Percentiles rank a stretch among this genome's conserved stretches.
These are phyloP conservation scores for Pavo muticus DNA, from an alignment of 2,113 vertebrate species.

Conservation along the genomic window DNA sequence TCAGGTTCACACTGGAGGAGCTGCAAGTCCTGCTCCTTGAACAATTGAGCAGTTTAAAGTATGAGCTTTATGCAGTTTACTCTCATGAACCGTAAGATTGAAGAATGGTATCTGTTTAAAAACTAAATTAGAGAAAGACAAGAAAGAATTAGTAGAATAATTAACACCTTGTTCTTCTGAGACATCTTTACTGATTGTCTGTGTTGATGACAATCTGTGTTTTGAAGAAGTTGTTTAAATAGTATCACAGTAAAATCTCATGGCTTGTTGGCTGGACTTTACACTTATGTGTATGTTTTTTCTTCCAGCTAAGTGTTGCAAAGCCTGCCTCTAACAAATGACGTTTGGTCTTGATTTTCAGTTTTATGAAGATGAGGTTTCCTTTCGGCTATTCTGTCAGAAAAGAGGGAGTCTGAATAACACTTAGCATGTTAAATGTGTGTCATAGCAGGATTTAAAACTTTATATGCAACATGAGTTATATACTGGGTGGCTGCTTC, in stretches of 20 bases:
- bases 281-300: neutral
- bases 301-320: neutral
- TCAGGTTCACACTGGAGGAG: neutral
- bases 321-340: neutral
- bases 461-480: neutral
- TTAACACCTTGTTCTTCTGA: neutral
- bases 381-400: neutral
- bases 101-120: neutral
- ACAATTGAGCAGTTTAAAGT: neutral
- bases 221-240: neutral
- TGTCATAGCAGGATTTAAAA: neutral
- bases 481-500: rapidly evolving
- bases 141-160: neutral
- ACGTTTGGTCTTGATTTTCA: neutral
- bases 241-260: neutral
- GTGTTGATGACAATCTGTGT: neutral
- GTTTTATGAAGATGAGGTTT: neutral
- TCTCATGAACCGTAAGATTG: neutral
- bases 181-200: neutral
- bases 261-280: neutral
- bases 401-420: neutral
- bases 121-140: neutral
- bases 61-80: neutral
- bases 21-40: neutral
- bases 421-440: neutral